Conservation (phyloP, 2,113 vertebrate species). For the Pipra filicauda region DNA sequence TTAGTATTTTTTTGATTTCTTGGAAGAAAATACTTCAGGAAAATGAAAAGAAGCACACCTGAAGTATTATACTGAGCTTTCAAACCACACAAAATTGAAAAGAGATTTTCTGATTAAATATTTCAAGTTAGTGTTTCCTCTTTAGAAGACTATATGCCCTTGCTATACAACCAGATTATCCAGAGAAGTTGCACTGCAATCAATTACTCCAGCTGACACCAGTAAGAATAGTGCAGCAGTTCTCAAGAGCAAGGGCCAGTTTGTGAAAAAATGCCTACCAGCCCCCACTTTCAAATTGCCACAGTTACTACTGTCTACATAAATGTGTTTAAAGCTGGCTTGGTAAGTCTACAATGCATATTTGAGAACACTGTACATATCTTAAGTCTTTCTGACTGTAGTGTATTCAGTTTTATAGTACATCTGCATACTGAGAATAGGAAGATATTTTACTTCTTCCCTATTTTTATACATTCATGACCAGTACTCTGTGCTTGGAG, state of each 20-base stretch:
- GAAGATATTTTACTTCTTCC: background rate
- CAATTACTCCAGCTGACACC: background rate
- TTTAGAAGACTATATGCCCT: background rate
- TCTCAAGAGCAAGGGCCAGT: background rate
- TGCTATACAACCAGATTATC: background rate
- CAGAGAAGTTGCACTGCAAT: background rate
- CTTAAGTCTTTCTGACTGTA: background rate
- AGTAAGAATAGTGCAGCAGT: background rate
- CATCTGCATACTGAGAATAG: background rate
- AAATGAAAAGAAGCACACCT: background rate
- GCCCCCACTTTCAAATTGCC: background rate
- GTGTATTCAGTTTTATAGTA: background rate
- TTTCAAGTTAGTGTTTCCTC: background rate
- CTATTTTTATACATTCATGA: background rate
- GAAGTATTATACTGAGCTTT: background rate
- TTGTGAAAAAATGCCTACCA: background rate
- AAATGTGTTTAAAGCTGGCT: background rate
- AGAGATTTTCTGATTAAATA: background rate
- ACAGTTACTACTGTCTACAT: fast-evolving
- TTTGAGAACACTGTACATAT: background rate
- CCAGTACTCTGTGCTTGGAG: background rate
- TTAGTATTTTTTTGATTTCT: background rate
- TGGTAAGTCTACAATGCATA: background rate
- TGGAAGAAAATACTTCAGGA: background rate
- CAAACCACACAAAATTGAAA: background rate